phyloP scores from a whole-genome alignment of 2,888 invertebrate genomes.

The Mythimna vitellina region DNA sequence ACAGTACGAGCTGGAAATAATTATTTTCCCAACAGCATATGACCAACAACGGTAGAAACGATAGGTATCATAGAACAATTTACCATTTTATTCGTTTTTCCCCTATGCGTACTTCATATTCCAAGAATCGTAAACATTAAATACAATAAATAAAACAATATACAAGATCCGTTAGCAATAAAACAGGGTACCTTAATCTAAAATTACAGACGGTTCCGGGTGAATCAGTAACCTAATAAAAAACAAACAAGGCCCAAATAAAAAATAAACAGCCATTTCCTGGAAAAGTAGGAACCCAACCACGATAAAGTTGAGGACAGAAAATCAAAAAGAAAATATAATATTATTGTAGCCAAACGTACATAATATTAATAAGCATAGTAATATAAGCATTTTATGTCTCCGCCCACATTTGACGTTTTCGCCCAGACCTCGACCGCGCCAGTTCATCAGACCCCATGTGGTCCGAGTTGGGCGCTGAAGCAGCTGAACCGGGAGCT shows the following conservation, averaged over 20 bases:
- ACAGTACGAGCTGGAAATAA: too few species aligned
- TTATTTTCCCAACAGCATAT: too few species aligned
- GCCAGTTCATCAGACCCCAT: too few species aligned
- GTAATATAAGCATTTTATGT: too few species aligned
- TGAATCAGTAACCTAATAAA: conserved; percentile 64
- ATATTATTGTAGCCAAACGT: not conserved
- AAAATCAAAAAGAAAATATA: conserved; percentile 12
- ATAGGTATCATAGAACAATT: not conserved
- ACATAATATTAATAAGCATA: not conserved
- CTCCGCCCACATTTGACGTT: too few species aligned
- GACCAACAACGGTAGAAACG: not conserved
- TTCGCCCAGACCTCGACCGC: too few species aligned
- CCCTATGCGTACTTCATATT: not conserved
- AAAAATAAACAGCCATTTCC: conserved; percentile 53
- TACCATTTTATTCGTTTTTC: not conserved
- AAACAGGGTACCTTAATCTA: conserved; percentile 53
- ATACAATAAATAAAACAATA: conserved; percentile 43
- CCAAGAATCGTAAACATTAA: conserved; percentile 20
- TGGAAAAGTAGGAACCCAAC: conserved; percentile 28
- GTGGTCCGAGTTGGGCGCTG: too few species aligned
- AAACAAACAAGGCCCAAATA: conserved; percentile 57
- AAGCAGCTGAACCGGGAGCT: too few species aligned
- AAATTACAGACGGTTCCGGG: conserved; percentile 52
- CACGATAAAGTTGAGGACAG: conserved; percentile 10
- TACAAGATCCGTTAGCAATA: conserved; percentile 33